These are phyloP conservation scores for Lagopus leucura DNA, from an alignment of 2,113 vertebrate species.

Conservation along the genomic window DNA sequence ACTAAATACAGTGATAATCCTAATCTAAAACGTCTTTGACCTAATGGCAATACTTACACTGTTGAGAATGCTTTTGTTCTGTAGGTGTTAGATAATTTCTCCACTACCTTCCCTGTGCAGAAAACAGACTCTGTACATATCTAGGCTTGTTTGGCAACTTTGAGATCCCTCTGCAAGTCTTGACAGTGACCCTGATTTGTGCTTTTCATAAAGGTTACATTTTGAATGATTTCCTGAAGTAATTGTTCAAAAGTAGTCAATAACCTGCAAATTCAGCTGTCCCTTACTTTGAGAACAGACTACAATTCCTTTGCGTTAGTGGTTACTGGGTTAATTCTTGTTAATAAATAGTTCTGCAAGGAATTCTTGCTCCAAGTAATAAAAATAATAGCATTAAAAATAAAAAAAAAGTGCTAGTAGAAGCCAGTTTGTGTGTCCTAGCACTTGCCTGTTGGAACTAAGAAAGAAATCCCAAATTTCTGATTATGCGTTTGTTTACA, in stretches of 20 bases:
- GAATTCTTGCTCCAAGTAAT: background rate
- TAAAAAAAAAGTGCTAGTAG: background rate
- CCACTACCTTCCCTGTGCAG: background rate
- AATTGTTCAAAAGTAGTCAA: background rate
- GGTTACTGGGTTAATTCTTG: background rate
- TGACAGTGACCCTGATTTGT: background rate
- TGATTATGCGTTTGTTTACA: slow-evolving; percentile 25
- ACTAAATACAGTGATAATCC: background rate
- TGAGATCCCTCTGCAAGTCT: background rate
- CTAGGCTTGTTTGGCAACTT: background rate
- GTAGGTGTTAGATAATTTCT: background rate
- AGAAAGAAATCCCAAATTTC: slow-evolving; percentile 22
- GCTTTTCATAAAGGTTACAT: background rate
- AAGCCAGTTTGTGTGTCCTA: slow-evolving; percentile 12
- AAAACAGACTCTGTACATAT: background rate
- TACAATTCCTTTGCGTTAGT: background rate
- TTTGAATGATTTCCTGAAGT: background rate
- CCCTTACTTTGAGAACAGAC: background rate
- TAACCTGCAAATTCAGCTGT: background rate
- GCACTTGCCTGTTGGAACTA: background rate
- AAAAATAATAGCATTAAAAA: background rate
- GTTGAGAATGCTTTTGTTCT: background rate
- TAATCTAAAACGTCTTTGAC: background rate
- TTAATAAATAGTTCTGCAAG: background rate
- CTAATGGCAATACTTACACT: background rate